Conservation (phyloP, 2,888 invertebrate genomes). For the Drosophila glabriapex region DNA sequence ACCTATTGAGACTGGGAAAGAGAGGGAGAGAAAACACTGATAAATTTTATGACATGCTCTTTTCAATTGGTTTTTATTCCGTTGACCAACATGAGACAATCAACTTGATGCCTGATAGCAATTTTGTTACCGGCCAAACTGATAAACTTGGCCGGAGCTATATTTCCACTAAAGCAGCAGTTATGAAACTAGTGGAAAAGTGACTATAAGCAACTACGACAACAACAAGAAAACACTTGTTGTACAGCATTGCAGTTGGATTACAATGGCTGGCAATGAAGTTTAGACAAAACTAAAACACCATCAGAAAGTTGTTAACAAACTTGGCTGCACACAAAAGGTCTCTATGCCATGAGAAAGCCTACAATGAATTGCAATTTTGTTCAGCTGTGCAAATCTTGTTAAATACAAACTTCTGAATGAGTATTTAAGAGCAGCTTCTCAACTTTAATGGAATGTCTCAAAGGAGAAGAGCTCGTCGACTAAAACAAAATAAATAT, state of each 20-base stretch:
- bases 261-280: neutral
- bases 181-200: slow-evolving; percentile 11
- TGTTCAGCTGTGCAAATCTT: neutral
- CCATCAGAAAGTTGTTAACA: neutral
- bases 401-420: neutral
- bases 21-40: slow-evolving; percentile 36
- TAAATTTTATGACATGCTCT: slow-evolving; percentile 50
- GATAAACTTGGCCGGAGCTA: slow-evolving; percentile 11
- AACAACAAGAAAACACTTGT: neutral
- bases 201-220: neutral
- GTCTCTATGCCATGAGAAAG: neutral
- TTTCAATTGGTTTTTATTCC: slow-evolving; percentile 50
- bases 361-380: neutral
- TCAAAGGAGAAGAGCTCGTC: neutral
- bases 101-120: slow-evolving; percentile 18
- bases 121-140: slow-evolving; percentile 22
- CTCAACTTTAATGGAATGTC: neutral
- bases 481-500: neutral
- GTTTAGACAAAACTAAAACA: neutral
- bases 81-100: slow-evolving; percentile 16
- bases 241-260: slow-evolving; percentile 9
- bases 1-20: neutral
- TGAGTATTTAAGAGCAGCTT: neutral
- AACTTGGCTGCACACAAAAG: neutral
- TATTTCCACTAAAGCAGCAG: slow-evolving; percentile 3